Base-by-base conservation (phyloP, 1,140 invertebrate species). In the Hetaerina americana region DNA sequence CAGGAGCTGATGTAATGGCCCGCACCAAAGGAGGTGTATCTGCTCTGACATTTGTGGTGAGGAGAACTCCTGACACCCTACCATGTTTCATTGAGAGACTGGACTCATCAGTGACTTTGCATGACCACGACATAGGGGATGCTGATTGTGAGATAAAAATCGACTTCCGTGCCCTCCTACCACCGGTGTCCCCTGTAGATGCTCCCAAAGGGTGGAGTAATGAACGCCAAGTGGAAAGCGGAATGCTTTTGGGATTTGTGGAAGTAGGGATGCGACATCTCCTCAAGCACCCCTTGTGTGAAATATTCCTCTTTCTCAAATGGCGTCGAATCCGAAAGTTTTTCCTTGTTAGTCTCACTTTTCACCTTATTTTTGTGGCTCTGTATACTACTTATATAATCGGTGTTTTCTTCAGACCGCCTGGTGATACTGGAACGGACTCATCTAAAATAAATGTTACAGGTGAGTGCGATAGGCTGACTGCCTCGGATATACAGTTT, bases 251-350 rank as follows among this genome's bases (percentile, higher is more conserved):
- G 0, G 87, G 89, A n/a, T 86, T 92, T 28, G 87, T 92, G 0
- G 89, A 91, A 79, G 89, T 90, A 0, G 90, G 90, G 2, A 87
- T 90, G 72, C 86, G 88, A 74, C 87, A 91, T 29, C 81, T 93
- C 24, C 79, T 93, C 0, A 90, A 91, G 78, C 92, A 93, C 81
- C 91, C 91, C 0, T 82, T 93, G 0, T 91, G 89, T 73, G 90
- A 92, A 77, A 92, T 90, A 12, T 93, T 93, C 76, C 79, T 93
- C 0, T 88, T 90, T 73, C 79, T 93, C 3, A 93, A 93, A 82
- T 94, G 92, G 92, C 80, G 89, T 24, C 84, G 87, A 75, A 92
- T 94, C 68, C 83, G 92, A 49, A 92, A 92, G 79, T 93, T 93
- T 78, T 94, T 94, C 76, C 82, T 93, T 0, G 83, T 92, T 71